These are phyloP conservation scores for Nemoura dubitans DNA, from an alignment of 2,888 invertebrate genomes.

Conservation along the genomic window DNA sequence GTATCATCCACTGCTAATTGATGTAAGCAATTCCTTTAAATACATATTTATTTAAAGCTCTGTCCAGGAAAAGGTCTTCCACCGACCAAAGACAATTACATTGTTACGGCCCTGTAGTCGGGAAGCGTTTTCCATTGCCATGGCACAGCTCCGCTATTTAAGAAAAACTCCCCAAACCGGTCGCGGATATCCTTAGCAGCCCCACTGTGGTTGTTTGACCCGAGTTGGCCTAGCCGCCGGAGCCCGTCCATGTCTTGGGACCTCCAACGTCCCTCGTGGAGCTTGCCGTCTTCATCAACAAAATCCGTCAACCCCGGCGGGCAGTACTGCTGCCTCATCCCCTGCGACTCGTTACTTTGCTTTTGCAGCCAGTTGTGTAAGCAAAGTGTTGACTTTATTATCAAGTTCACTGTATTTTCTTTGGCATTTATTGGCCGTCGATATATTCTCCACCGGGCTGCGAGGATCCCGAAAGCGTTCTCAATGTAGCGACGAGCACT, in stretches of 20 bases:
- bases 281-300: conserved; percentile 8
- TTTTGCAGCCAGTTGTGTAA: conserved; percentile 43
- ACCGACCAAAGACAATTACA: too few species aligned
- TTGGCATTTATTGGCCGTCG: conserved; percentile 36
- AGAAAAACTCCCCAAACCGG: neutral
- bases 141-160: neutral
- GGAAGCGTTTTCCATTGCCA: conserved; percentile 22
- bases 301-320: conserved; percentile 33
- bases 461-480: conserved; percentile 46
- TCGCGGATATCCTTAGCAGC: too few species aligned
- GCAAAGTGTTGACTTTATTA: conserved; percentile 39
- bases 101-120: too few species aligned
- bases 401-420: conserved; percentile 18
- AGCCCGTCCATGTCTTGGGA: neutral
- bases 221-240: neutral
- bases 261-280: neutral
- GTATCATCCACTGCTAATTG: too few species aligned
- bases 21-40: too few species aligned
- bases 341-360: neutral
- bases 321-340: neutral
- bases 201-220: conserved; percentile 2
- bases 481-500: conserved; percentile 45
- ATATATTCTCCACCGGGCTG: conserved; percentile 42
- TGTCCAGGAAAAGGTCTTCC: too few species aligned
- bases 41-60: too few species aligned